phyloP scores from a whole-genome alignment of 1,140 invertebrate genomes.

The Steinernema feltiae region DNA sequence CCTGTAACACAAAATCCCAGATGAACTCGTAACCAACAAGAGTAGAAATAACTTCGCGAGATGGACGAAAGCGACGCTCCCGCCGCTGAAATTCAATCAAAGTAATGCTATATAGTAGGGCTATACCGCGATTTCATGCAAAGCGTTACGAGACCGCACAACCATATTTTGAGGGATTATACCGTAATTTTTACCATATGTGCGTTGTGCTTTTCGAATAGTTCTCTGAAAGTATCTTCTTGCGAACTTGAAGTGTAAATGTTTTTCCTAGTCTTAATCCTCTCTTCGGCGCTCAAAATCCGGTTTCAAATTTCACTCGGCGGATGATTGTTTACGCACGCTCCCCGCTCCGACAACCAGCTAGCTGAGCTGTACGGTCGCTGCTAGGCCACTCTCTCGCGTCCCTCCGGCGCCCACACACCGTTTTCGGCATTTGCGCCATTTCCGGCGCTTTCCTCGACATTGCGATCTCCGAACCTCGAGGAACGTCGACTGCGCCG shows the following conservation, averaged over 20 bases:
- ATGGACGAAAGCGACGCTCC: neutral
- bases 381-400: neutral
- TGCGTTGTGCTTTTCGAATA: no score
- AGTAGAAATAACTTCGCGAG: neutral
- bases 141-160: no score
- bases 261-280: neutral
- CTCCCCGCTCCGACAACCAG: neutral
- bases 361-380: neutral
- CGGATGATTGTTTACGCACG: neutral
- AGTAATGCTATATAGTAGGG: no score
- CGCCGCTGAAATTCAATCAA: no score
- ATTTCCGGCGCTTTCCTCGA: no score
- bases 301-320: constrained; percentile 4
- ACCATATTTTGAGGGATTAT: no score
- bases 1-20: neutral
- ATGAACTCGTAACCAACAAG: neutral
- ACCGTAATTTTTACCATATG: no score
- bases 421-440: no score
- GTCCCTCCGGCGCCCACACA: no score
- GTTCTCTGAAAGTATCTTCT: no score
- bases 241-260: neutral
- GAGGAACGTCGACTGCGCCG: neutral
- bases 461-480: neutral
- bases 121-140: no score
- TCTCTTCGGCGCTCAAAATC: neutral